These are phyloP conservation scores for Pimephales promelas DNA, from an alignment of 2,113 vertebrate genomes.

Conservation along the genomic window DNA sequence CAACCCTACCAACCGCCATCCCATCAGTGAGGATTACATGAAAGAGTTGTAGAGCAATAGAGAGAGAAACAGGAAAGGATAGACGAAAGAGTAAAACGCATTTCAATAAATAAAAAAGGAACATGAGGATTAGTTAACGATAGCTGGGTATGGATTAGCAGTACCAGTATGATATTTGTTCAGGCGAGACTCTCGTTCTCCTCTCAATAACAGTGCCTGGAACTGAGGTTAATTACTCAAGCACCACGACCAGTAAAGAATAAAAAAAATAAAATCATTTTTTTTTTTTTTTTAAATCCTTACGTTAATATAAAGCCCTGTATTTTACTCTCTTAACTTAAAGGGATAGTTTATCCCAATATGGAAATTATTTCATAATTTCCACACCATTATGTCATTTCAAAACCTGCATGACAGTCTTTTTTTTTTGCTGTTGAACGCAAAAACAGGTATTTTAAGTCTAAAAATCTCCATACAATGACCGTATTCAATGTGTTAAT, in stretches of 20 bases:
- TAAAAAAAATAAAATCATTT: no score
- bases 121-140: slow-evolving; percentile 37
- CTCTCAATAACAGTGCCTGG: not conserved
- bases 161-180: slow-evolving; percentile 12
- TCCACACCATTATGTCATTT: not conserved
- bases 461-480: no score
- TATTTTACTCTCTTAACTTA: not conserved
- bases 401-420: not conserved
- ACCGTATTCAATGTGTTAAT: no score
- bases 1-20: not conserved
- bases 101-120: slow-evolving; percentile 35
- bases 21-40: slow-evolving; percentile 20
- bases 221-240: slow-evolving; percentile 52
- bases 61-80: not conserved
- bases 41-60: slow-evolving; percentile 2
- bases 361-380: not conserved
- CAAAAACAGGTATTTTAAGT: not conserved
- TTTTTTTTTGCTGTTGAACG: not conserved
- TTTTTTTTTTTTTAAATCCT: no score
- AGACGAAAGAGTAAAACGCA: not conserved
- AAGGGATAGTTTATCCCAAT: no score
- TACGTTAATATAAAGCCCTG: no score
- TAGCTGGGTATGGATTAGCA: slow-evolving; percentile 26
- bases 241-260: slow-evolving; percentile 7
- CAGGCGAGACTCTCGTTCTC: slow-evolving; percentile 10